Conservation (phyloP, 1,140 invertebrate genomes). For the Aphelenchoides fujianensis region DNA sequence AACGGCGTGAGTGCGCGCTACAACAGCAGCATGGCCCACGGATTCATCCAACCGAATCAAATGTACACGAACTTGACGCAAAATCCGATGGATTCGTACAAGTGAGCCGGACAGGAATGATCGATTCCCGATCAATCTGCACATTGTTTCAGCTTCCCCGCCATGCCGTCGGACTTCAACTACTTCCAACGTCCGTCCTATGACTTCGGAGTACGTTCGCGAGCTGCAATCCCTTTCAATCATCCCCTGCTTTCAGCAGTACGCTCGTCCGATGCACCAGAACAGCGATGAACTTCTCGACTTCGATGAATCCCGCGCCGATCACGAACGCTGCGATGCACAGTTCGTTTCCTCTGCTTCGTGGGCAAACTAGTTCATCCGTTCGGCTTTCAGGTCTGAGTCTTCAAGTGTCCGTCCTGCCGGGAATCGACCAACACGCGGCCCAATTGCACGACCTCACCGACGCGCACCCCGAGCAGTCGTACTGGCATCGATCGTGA, state of each 20-base stretch:
- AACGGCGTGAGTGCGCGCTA: conserved; percentile 28
- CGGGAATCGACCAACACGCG: conserved; percentile 27
- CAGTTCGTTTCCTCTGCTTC: conserved; percentile 15
- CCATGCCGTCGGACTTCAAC: conserved; percentile 12
- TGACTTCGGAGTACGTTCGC: conserved; percentile 14
- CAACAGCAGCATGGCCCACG: conserved; percentile 31
- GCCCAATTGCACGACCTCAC: conserved; percentile 29
- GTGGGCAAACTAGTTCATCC: neutral
- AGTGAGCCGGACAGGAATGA: conserved; percentile 25
- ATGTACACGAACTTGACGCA: conserved; percentile 44
- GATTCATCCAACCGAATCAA: conserved; percentile 44
- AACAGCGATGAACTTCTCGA: conserved; percentile 14
- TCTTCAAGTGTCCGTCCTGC: conserved; percentile 19
- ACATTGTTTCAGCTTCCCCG: conserved; percentile 21
- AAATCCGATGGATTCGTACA: conserved; percentile 46
- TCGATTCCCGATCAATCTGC: neutral
- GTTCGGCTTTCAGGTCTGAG: conserved; percentile 13
- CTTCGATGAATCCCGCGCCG: conserved; percentile 25
- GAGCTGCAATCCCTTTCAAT: neutral
- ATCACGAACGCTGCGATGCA: conserved; percentile 23
- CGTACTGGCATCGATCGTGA: conserved; percentile 27
- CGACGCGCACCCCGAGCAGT: conserved; percentile 24
- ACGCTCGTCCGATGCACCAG: conserved; percentile 20
- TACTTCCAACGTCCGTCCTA: conserved; percentile 24
- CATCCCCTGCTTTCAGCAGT: neutral